phyloP scores from a whole-genome alignment of 2,888 invertebrate genomes.

The Caenorhabditis doughertyi region DNA sequence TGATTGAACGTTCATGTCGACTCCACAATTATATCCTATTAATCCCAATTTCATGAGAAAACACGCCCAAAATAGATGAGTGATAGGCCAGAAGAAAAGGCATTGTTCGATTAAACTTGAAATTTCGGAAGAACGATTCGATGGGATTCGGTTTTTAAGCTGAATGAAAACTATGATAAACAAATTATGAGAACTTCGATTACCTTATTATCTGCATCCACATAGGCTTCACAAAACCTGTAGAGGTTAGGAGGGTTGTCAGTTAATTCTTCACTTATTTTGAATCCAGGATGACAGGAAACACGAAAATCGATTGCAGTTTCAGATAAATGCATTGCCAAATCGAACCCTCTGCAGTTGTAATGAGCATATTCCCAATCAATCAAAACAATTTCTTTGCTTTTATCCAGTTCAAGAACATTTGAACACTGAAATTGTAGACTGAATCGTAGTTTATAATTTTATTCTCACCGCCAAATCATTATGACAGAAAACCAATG shows the following conservation, averaged over 20 bases:
- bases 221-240: constrained; percentile 34
- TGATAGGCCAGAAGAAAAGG: constrained; percentile 37
- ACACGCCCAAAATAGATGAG: constrained; percentile 30
- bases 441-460: background rate
- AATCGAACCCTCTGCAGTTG: constrained; percentile 48
- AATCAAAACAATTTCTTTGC: constrained; percentile 19
- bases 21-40: constrained; percentile 25
- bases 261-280: constrained; percentile 31
- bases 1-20: constrained; percentile 29
- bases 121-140: constrained; percentile 7
- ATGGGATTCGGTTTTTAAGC: constrained; percentile 22
- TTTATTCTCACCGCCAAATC: constrained; percentile 26
- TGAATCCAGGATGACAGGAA: constrained; percentile 22
- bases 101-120: constrained; percentile 1
- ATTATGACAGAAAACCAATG: constrained; percentile 42
- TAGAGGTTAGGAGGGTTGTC: constrained; percentile 37
- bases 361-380: constrained; percentile 47
- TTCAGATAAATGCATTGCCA: constrained; percentile 50
- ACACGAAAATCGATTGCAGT: constrained; percentile 36
- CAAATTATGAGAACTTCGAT: background rate
- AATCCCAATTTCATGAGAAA: constrained; percentile 11
- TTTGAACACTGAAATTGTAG: constrained; percentile 28
- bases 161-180: too few relatives aligned
- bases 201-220: constrained; percentile 43
- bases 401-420: constrained; percentile 29